Evolutionary conservation across 2,888 invertebrate species (phyloP).

Genomic region (Tryphoninae sp.): DNA sequence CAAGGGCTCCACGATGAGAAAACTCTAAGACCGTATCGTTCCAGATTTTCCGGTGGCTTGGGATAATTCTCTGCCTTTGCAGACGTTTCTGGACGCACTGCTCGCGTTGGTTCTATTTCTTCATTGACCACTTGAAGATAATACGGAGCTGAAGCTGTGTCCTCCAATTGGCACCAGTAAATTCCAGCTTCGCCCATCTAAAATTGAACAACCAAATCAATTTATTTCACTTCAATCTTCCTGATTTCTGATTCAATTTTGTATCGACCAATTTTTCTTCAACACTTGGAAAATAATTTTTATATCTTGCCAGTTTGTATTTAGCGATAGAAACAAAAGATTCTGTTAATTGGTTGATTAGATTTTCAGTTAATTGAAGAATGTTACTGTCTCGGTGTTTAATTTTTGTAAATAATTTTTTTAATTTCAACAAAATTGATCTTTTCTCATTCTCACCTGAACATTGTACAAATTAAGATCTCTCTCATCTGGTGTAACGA

Average conservation of each 20-base stretch:
- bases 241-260: too few relatives aligned
- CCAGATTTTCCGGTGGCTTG: constrained; percentile 70
- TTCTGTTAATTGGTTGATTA: too few relatives aligned
- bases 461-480: constrained; percentile 83
- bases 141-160: constrained; percentile 80
- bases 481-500: constrained; percentile 81
- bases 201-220: not conserved
- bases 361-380: not conserved
- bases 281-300: too few relatives aligned
- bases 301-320: too few relatives aligned
- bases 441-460: constrained; percentile 61
- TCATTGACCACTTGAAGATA: constrained; percentile 83
- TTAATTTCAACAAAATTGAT: not conserved
- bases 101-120: constrained; percentile 79
- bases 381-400: constrained; percentile 17
- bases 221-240: too few relatives aligned
- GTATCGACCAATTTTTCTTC: too few relatives aligned
- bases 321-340: too few relatives aligned
- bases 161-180: constrained; percentile 83
- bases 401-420: not conserved
- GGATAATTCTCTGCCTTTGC: constrained; percentile 76
- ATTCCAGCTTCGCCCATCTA: constrained; percentile 82
- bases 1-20: constrained; percentile 85
- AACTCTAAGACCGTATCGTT: constrained; percentile 79
- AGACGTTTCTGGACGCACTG: constrained; percentile 76